phyloP scores from a whole-genome alignment of 2,888 invertebrate genomes.

The Synergus japonicus region DNA sequence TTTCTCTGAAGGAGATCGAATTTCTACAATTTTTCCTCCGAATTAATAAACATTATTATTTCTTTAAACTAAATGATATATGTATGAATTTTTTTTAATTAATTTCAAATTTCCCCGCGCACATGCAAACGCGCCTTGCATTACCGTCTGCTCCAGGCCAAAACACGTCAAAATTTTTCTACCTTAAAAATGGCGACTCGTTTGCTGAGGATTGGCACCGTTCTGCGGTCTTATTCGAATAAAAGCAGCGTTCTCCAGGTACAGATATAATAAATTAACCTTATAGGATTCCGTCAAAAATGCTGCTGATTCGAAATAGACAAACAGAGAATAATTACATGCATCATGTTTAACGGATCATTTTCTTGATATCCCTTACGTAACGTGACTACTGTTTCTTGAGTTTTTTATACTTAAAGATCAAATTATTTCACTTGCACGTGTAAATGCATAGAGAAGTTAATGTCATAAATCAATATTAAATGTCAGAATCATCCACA shows the following conservation, averaged over 20 bases:
- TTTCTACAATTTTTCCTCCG: no score
- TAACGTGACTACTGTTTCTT: constrained; percentile 54
- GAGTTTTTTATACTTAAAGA: neutral
- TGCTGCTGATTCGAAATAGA: neutral
- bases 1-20: no score
- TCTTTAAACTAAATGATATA: no score
- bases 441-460: neutral
- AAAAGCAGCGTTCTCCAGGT: constrained; percentile 74
- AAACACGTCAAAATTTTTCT: constrained; percentile 2
- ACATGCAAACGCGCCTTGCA: neutral
- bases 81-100: no score
- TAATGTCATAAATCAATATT: neutral
- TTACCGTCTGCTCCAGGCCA: neutral
- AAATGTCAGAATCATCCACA: neutral
- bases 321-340: neutral
- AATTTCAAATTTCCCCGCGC: no score
- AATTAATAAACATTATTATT: no score
- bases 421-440: constrained; percentile 10
- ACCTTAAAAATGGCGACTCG: constrained; percentile 76
- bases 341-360: constrained; percentile 1
- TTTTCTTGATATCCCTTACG: constrained; percentile 62
- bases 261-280: constrained; percentile 46
- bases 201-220: constrained; percentile 72
- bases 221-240: constrained; percentile 71
- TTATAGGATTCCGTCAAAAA: constrained; percentile 12